A percentile compares a stretch with the other conserved stretches of the same genome.
phyloP scores from a whole-genome alignment of 2,113 vertebrate genomes.

The Todiramphus chloris region DNA sequence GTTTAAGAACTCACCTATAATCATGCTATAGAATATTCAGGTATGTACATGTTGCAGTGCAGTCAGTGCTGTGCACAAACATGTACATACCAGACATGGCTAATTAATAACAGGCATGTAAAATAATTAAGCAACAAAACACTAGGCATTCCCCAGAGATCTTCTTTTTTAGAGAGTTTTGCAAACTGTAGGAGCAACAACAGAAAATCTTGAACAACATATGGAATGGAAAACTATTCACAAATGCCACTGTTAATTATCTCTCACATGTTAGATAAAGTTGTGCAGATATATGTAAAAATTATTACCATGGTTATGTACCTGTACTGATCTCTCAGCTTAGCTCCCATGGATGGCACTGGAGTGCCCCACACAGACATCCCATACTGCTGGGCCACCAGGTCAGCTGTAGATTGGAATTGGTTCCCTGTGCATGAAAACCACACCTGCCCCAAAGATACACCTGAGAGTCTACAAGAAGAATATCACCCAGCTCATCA shows the following conservation, averaged over 20 bases:
- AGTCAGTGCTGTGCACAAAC: not conserved
- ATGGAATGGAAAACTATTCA: not conserved
- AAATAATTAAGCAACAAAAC: slow-evolving; percentile 21
- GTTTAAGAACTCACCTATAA: not conserved
- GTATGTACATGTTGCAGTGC: not conserved
- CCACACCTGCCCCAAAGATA: not conserved
- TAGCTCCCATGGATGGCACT: not conserved
- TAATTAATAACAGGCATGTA: not conserved
- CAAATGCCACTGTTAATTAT: not conserved
- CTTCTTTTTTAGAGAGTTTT: not conserved
- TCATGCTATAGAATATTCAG: not conserved
- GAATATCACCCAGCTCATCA: not conserved
- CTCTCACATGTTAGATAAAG: not conserved
- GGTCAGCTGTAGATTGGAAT: rapidly evolving
- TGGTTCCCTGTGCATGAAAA: not conserved
- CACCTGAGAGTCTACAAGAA: not conserved
- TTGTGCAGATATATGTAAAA: not conserved
- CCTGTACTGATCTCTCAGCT: not conserved
- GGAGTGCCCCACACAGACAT: not conserved
- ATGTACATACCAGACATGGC: not conserved
- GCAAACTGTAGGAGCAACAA: not conserved
- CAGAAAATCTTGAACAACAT: not conserved
- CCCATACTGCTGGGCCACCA: not conserved
- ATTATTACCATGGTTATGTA: not conserved
- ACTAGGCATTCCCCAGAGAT: not conserved